These are phyloP conservation scores for Menidia menidia DNA, from an alignment of 2,797 vertebrate genomes.

Conservation along the genomic window DNA sequence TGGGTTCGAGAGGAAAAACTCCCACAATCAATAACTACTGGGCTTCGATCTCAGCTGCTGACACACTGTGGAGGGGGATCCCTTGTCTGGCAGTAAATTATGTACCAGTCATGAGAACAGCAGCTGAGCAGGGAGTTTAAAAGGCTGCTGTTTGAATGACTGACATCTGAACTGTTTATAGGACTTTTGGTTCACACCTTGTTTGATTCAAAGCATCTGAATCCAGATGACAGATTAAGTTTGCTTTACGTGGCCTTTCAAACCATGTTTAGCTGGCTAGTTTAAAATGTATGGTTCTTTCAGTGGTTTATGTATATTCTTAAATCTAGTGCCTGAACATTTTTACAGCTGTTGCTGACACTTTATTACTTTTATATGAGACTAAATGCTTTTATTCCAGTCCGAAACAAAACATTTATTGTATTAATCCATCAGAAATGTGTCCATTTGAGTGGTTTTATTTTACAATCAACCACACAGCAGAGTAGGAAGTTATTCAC, in stretches of 20 bases:
- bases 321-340: background rate
- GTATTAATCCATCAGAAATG: slow-evolving; percentile 13
- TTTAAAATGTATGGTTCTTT: background rate
- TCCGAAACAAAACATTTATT: too few relatives aligned
- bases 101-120: slow-evolving; percentile 30
- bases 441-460: slow-evolving; percentile 37
- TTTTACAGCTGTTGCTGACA: slow-evolving; percentile 1
- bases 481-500: slow-evolving; percentile 11
- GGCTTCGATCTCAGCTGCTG: slow-evolving; percentile 44
- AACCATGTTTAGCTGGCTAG: background rate
- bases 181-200: background rate
- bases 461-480: slow-evolving; percentile 52
- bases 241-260: background rate
- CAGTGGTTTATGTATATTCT: background rate
- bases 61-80: slow-evolving; percentile 35
- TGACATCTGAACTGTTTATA: slow-evolving; percentile 2
- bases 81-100: slow-evolving; percentile 28
- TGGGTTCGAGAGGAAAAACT: slow-evolving; percentile 45
- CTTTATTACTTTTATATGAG: background rate
- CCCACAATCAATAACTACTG: slow-evolving; percentile 62
- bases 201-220: background rate
- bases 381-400: too few relatives aligned
- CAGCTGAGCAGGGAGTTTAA: slow-evolving; percentile 6
- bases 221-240: background rate
- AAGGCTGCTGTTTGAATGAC: slow-evolving; percentile 20